Evolutionary conservation across 2,888 invertebrate genomes (phyloP), one percentile per base, ranked within the genome.

Genomic region (Drosophila fungiperda): DNA sequence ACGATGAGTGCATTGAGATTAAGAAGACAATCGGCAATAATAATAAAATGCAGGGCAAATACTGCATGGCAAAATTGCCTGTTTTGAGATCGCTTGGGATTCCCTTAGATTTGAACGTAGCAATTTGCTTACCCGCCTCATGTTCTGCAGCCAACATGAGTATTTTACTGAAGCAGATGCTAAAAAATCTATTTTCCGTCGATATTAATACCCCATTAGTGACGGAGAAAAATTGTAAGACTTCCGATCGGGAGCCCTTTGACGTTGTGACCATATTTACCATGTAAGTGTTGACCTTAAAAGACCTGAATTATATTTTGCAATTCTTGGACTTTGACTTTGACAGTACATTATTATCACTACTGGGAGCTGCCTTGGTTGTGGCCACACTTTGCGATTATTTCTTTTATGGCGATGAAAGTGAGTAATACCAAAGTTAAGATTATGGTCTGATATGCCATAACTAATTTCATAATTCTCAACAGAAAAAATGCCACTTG

Each of bases 1-100:
- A 85, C 59, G 93, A 93, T 68, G 88, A 93, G 73, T 93, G 94
- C 68, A 59, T 93, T 20, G 69, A 59, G 7, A 87, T 92, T 17
- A 53, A 78, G 2, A 66, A 74, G 9, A 29, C 33, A 15, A 17
- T 63, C 9, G 1, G 20, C 7, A 23, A 36, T 15, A 68, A 61
- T 4, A 33, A 57, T 3, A 12, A 35, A 0, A 12, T 76, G 1
- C 17, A 49, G 11, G 89, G 89, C 0, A 81, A 90, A 64, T 74
- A 62, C 50, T 81, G 68, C 35, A 45, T 69, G 5, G 66, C 69
- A 4, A 15, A 23, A 6, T 3, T 75, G 32, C 68, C 78, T 7
- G 3, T 20, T 11, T 17, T 17, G 23, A n/a, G n/a, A 12, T 32
- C 32, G 29, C 2, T 29, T 36, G 33, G 15, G 2, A 32, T 29